Conservation (phyloP, 2,797 vertebrate species). For the Gobio occitaniae region DNA sequence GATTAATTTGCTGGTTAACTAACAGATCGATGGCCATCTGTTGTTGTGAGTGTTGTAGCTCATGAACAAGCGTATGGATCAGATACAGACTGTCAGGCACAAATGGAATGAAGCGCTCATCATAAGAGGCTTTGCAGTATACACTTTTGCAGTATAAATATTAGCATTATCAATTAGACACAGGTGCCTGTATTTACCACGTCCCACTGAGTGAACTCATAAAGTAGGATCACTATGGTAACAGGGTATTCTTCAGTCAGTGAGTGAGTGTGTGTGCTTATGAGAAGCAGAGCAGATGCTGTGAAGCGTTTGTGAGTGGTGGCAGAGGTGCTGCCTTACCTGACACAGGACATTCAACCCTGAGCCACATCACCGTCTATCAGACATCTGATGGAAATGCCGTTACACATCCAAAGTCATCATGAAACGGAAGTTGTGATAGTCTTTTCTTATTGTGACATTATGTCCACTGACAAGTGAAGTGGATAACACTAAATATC, state of each 20-base stretch:
- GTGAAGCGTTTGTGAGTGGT: background rate
- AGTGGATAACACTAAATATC: too few relatives aligned
- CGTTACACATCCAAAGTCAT: background rate
- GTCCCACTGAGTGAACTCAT: background rate
- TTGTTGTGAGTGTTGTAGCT: background rate
- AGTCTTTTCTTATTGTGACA: background rate
- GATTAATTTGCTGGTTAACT: slow-evolving; percentile 40
- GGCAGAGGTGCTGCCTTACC: background rate
- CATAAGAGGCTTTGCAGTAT: background rate
- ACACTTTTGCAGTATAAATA: slow-evolving; percentile 20
- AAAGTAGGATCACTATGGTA: slow-evolving; percentile 47
- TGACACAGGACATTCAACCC: background rate
- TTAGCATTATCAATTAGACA: slow-evolving; percentile 31
- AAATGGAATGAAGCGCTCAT: slow-evolving; percentile 14
- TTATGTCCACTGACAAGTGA: too few relatives aligned
- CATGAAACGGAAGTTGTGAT: background rate
- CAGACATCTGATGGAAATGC: background rate
- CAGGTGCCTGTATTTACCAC: slow-evolving; percentile 20
- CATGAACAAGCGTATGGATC: background rate
- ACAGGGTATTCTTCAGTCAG: slow-evolving; percentile 37
- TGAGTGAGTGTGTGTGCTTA: background rate
- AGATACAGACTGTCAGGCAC: slow-evolving; percentile 10
- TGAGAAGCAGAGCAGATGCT: background rate
- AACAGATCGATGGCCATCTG: slow-evolving; percentile 39
- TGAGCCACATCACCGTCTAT: background rate